These are phyloP conservation scores for Anodontia alba DNA, from an alignment of 2,888 invertebrate genomes.

Conservation along the genomic window DNA sequence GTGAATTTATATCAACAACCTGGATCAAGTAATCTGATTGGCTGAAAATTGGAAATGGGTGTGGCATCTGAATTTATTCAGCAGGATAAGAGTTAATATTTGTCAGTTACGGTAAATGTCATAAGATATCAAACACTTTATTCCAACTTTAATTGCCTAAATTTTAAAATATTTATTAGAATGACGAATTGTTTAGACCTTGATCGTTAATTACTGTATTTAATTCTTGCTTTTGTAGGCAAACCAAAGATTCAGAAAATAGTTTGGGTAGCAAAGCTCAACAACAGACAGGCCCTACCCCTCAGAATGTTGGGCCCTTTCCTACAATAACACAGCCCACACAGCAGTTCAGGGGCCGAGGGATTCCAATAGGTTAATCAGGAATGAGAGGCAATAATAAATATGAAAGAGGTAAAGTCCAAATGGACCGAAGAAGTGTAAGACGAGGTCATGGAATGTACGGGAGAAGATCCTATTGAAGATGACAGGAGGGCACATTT, in stretches of 20 bases:
- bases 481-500: too few species aligned
- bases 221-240: conserved; percentile 47
- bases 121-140: too few species aligned
- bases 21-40: too few species aligned
- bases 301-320: conserved; percentile 15
- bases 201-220: too few species aligned
- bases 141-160: too few species aligned
- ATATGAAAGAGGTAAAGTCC: conserved; percentile 31
- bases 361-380: conserved; percentile 55
- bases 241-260: conserved; percentile 78
- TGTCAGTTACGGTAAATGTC: too few species aligned
- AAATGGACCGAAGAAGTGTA: conserved; percentile 41
- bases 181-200: too few species aligned
- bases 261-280: conserved; percentile 63
- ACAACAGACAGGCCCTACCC: not conserved
- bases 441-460: not conserved
- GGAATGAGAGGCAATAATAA: conserved; percentile 37
- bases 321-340: conserved; percentile 14
- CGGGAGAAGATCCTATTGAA: not conserved
- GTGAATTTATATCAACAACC: too few species aligned
- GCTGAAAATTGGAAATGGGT: too few species aligned
- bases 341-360: conserved; percentile 40
- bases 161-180: too few species aligned
- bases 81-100: too few species aligned
- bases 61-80: too few species aligned